Percentiles rank a stretch among this genome's conserved stretches.
Evolutionary conservation across 1,140 invertebrate species (phyloP).

Genomic region (Asbolus verrucosus): DNA sequence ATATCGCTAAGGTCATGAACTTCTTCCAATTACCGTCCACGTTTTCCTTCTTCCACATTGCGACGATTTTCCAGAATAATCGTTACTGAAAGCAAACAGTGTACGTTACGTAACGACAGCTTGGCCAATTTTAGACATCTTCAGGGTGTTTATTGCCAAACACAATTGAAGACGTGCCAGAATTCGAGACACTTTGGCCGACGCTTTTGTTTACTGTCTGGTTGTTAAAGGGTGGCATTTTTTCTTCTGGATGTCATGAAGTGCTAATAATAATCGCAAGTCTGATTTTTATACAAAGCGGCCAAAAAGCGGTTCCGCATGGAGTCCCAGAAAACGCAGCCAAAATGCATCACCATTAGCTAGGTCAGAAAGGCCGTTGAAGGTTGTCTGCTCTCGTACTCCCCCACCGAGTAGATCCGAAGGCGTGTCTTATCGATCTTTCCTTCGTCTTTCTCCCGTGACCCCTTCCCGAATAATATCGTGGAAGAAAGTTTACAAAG

Average conservation of each 20-base stretch:
- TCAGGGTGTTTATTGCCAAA: not conserved
- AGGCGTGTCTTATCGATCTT: constrained; percentile 32
- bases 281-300: no score
- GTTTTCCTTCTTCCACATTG: not conserved
- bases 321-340: not conserved
- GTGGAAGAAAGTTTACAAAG: constrained; percentile 5
- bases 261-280: no score
- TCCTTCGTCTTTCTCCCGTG: not conserved
- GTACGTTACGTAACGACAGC: not conserved
- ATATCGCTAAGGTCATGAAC: not conserved
- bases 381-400: constrained; percentile 32
- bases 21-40: not conserved
- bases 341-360: constrained; percentile 21
- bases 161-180: constrained; percentile 21
- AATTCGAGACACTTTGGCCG: not conserved
- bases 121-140: constrained; percentile 1
- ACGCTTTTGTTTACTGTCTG: constrained; percentile 3
- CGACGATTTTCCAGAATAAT: not conserved
- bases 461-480: not conserved
- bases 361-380: constrained; percentile 36
- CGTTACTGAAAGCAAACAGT: not conserved
- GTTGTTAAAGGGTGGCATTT: not conserved
- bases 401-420: not conserved
- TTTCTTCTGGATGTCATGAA: not conserved
- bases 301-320: no score